phyloP scores from a whole-genome alignment of 2,797 vertebrate species.

The Tragelaphus eurycerus region DNA sequence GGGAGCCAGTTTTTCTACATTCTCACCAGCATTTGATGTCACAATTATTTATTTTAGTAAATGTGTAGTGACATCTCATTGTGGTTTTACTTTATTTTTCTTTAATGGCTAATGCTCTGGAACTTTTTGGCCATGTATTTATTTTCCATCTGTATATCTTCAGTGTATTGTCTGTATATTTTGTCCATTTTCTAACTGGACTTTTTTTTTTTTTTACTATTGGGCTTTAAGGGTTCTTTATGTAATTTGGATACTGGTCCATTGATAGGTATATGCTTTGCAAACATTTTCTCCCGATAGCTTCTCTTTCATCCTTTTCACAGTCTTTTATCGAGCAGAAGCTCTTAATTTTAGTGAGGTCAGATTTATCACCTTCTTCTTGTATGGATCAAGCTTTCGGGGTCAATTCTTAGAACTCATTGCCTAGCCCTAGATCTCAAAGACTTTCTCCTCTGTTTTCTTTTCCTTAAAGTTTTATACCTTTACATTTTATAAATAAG shows the following conservation, averaged over 20 bases:
- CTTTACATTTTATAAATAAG: conserved; percentile 7
- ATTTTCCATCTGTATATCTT: not conserved
- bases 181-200: not conserved
- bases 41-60: not conserved
- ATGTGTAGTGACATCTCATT: not conserved
- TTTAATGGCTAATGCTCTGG: not conserved
- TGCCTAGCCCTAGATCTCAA: not conserved
- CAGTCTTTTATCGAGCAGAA: not conserved
- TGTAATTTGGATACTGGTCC: not conserved
- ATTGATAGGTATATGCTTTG: not conserved
- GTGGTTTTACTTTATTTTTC: not conserved
- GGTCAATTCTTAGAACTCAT: not conserved
- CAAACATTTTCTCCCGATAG: not conserved
- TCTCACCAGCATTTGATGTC: not conserved
- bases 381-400: not conserved
- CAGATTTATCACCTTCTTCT: not conserved
- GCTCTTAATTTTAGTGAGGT: not conserved
- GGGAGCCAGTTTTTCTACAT: not conserved
- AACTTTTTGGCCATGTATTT: not conserved
- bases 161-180: not conserved
- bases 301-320: not conserved
- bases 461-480: not conserved
- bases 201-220: not conserved
- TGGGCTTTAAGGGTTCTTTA: not conserved
- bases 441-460: not conserved